Evolutionary conservation across 2,113 vertebrate species (phyloP).

Genomic region (Lethenteron reissneri): DNA sequence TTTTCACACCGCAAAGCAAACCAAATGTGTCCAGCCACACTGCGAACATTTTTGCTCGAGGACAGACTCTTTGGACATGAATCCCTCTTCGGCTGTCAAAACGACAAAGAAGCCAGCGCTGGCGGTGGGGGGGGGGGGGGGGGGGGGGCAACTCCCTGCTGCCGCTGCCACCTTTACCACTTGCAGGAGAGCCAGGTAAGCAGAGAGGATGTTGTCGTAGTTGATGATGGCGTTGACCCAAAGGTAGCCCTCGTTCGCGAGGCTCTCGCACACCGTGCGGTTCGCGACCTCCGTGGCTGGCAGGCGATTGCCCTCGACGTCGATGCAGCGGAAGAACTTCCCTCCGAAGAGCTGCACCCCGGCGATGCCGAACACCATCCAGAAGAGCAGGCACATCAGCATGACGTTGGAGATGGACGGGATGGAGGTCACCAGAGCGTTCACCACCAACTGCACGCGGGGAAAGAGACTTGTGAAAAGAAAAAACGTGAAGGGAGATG

Average conservation of each 20-base stretch:
- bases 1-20: too few relatives aligned
- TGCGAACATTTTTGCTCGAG: too few relatives aligned
- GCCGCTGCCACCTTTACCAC: constrained; percentile 7
- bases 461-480: too few relatives aligned
- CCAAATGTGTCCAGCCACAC: too few relatives aligned
- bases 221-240: constrained; percentile 8
- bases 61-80: too few relatives aligned
- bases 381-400: constrained; percentile 5
- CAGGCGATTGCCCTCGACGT: constrained; percentile 2
- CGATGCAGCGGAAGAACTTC: not conserved
- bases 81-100: too few relatives aligned
- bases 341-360: constrained; percentile 8
- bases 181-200: constrained; percentile 10
- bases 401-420: constrained; percentile 7
- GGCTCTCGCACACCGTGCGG: constrained; percentile 3
- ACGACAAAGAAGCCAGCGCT: too few relatives aligned
- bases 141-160: too few relatives aligned
- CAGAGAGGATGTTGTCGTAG: constrained; percentile 10
- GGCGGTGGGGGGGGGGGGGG: too few relatives aligned
- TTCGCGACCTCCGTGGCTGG: constrained; percentile 8
- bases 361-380: constrained; percentile 9
- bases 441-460: constrained; percentile 3
- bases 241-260: not conserved
- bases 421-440: not conserved
- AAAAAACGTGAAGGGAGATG: too few relatives aligned